phyloP scores from a whole-genome alignment of 2,797 vertebrate genomes.

The Meriones psammophilus region DNA sequence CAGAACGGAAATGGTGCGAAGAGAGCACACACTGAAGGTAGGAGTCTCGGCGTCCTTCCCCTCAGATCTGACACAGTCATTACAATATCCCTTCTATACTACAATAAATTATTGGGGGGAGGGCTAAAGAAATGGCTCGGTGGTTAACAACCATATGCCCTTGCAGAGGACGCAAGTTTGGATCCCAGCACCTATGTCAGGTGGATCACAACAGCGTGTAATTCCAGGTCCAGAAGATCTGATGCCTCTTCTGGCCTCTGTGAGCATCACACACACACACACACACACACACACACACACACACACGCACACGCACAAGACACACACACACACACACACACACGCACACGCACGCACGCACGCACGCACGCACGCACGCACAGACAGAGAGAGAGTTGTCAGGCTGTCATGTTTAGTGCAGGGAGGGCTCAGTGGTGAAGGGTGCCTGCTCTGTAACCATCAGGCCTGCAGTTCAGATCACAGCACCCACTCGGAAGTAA shows the following conservation, averaged over 20 bases:
- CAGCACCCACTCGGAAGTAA: not conserved
- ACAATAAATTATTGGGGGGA: slow-evolving; percentile 16
- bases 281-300: not conserved
- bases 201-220: not conserved
- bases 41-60: not conserved
- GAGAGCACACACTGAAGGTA: not conserved
- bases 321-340: not conserved
- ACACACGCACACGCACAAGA: no score
- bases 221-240: not conserved
- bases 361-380: no score
- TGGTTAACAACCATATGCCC: not conserved
- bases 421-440: not conserved
- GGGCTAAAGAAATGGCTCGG: not conserved
- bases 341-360: not conserved
- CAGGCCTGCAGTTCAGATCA: not conserved
- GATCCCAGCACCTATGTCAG: not conserved
- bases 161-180: not conserved
- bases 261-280: not conserved
- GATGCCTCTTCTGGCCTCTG: not conserved
- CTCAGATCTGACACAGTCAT: slow-evolving; percentile 12
- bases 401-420: not conserved
- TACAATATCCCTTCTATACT: slow-evolving; percentile 63
- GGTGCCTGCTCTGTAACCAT: not conserved
- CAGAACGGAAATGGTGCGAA: not conserved
- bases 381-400: not conserved